phyloP scores from a whole-genome alignment of 1,140 invertebrate species.

The Drosophila insularis region DNA sequence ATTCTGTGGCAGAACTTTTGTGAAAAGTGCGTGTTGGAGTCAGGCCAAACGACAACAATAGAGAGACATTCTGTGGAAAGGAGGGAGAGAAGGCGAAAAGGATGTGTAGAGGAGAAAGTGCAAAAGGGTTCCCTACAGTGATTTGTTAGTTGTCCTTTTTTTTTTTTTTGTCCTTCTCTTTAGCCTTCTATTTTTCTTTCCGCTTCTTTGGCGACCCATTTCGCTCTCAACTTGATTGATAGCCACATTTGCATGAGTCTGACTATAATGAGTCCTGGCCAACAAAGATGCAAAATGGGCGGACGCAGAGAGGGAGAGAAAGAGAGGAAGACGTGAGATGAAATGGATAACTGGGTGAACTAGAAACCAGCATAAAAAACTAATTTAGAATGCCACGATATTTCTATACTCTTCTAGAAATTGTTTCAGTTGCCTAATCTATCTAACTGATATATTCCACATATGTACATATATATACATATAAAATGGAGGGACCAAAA shows the following conservation, averaged over 20 bases:
- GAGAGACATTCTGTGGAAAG: neutral
- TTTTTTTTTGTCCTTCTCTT: neutral
- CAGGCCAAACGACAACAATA: neutral
- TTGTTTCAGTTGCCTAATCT: too few relatives aligned
- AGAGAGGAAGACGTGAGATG: conserved; percentile 1
- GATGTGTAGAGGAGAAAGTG: neutral
- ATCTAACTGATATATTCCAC: too few relatives aligned
- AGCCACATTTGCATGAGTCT: conserved; percentile 70
- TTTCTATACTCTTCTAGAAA: neutral
- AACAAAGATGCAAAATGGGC: conserved; percentile 56
- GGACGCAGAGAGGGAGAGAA: conserved; percentile 24
- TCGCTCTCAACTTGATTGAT: conserved; percentile 61
- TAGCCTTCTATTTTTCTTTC: conserved; percentile 10
- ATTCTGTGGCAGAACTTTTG: conserved; percentile 42
- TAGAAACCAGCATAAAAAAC: neutral
- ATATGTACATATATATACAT: too few relatives aligned
- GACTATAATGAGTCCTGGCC: conserved; percentile 65
- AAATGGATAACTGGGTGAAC: conserved; percentile 4
- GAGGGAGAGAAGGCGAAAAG: neutral
- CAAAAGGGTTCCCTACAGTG: conserved; percentile 17
- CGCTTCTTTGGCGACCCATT: conserved; percentile 37
- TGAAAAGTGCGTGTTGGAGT: conserved; percentile 29
- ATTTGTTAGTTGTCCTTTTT: conserved; percentile 20
- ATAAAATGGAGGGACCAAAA: too few relatives aligned
- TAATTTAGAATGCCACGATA: neutral